Evolutionary conservation across 2,888 invertebrate species (phyloP).

Genomic region (Melieria omissa): DNA sequence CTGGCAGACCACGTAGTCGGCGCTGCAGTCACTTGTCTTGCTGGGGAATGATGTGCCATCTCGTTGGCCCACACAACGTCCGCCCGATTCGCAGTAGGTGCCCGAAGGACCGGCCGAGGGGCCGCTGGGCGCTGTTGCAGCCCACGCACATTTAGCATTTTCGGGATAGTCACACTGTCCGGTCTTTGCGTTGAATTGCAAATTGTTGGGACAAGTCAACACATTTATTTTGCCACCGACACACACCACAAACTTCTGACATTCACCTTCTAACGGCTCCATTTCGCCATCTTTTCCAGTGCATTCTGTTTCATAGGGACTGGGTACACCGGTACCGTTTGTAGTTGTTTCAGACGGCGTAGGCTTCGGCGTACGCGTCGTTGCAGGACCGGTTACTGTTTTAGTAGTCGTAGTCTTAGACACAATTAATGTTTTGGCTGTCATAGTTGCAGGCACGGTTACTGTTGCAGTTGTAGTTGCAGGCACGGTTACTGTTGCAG

Average conservation of each 20-base stretch:
- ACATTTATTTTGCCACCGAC: conserved; percentile 31
- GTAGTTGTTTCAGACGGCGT: conserved; percentile 2
- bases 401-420: conserved; percentile 37
- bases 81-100: conserved; percentile 49
- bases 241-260: conserved; percentile 47
- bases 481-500: neutral
- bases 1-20: conserved; percentile 52
- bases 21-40: conserved; percentile 40
- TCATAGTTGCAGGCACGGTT: neutral
- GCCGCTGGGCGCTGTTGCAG: conserved; percentile 51
- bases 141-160: conserved; percentile 51
- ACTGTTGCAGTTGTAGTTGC: neutral
- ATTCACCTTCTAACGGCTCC: conserved; percentile 36
- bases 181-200: conserved; percentile 47
- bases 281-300: conserved; percentile 25
- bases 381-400: conserved; percentile 36
- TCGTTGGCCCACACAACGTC: conserved; percentile 47
- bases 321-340: neutral
- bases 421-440: neutral
- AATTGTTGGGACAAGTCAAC: conserved; percentile 49
- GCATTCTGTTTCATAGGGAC: conserved; percentile 40
- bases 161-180: conserved; percentile 52
- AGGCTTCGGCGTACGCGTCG: neutral
- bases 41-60: conserved; percentile 45
- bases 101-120: conserved; percentile 58